Conservation (phyloP, 2,797 vertebrate genomes). For the Pelochelys cantorii region DNA sequence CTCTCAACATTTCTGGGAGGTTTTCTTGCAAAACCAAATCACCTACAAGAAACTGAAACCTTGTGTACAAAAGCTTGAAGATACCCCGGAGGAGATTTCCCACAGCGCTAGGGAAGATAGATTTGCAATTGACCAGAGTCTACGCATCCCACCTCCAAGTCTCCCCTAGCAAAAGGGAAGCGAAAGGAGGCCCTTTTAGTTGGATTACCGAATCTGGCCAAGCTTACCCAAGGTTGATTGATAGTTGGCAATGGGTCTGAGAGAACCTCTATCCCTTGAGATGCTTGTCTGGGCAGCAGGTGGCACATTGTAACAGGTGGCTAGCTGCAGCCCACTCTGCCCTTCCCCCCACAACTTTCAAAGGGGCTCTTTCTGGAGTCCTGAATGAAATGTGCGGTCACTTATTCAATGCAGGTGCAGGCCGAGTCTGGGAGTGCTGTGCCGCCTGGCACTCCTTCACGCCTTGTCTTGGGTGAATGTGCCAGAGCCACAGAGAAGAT, state of each 20-base stretch:
- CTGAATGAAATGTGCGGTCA: not conserved
- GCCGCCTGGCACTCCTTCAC: not conserved
- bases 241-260: too few relatives aligned
- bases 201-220: not conserved
- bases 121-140: not conserved
- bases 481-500: not conserved
- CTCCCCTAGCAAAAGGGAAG: not conserved
- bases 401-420: not conserved
- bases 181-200: fast-evolving
- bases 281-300: constrained; percentile 75
- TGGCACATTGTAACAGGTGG: constrained; percentile 77
- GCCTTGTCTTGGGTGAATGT: not conserved
- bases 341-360: not conserved
- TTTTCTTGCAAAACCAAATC: not conserved
- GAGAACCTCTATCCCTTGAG: too few relatives aligned
- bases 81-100: not conserved
- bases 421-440: not conserved
- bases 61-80: not conserved
- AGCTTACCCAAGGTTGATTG: not conserved
- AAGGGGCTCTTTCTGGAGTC: not conserved
- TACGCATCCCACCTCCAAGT: not conserved
- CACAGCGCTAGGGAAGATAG: not conserved
- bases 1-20: not conserved
- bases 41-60: not conserved
- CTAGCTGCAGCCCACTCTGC: not conserved